phyloP scores from a whole-genome alignment of 2,113 vertebrate genomes.

The Aphyosemion australe region DNA sequence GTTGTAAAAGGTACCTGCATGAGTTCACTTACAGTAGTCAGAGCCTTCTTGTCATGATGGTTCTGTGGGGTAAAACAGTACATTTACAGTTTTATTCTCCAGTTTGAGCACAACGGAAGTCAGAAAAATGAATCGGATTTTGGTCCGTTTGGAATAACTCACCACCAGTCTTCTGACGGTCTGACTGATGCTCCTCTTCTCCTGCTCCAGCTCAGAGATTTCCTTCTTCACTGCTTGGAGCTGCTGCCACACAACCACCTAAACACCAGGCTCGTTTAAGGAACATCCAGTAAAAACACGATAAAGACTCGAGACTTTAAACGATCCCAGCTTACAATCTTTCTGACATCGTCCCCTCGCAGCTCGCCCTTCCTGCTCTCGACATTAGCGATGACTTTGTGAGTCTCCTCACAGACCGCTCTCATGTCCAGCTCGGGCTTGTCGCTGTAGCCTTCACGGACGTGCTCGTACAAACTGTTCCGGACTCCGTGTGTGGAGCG shows the following conservation, averaged over 20 bases:
- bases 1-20: no score
- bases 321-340: conserved; percentile 80
- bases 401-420: conserved; percentile 76
- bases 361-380: conserved; percentile 84
- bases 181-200: conserved; percentile 76
- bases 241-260: conserved; percentile 84
- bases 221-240: conserved; percentile 75
- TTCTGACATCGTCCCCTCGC: conserved; percentile 73
- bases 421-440: conserved; percentile 84
- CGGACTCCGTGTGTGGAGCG: conserved; percentile 40
- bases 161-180: conserved; percentile 80
- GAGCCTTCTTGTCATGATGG: conserved; percentile 68
- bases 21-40: conserved; percentile 68
- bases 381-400: conserved; percentile 77
- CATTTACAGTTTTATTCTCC: background rate
- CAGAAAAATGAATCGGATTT: no score
- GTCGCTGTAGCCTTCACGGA: conserved; percentile 84
- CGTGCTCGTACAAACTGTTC: conserved; percentile 88
- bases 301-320: no score
- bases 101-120: no score
- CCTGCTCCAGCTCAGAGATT: conserved; percentile 77
- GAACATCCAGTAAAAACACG: no score
- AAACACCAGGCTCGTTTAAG: background rate
- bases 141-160: conserved; percentile 32
- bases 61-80: conserved; percentile 52